phyloP scores from a whole-genome alignment of 2,797 vertebrate species.

The Urosaurus nigricauda region DNA sequence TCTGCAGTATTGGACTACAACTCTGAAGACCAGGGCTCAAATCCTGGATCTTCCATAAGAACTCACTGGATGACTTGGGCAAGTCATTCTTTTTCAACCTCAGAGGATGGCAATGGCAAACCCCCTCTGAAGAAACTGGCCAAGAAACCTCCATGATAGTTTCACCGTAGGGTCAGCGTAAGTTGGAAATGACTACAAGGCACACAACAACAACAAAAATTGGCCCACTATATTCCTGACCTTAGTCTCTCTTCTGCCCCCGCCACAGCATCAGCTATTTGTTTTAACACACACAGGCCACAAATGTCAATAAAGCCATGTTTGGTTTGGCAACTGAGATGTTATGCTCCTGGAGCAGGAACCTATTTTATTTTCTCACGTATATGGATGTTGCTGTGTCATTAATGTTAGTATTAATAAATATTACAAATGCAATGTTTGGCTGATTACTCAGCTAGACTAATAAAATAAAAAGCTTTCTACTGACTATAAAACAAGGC shows the following conservation, averaged over 20 bases:
- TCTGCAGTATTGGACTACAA: no score
- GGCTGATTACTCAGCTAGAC: neutral
- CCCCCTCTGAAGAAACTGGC: no score
- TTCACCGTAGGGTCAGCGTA: no score
- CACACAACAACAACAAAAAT: no score
- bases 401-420: neutral
- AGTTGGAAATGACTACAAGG: no score
- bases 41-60: no score
- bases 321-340: neutral
- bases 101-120: no score
- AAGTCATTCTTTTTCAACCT: no score
- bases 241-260: neutral
- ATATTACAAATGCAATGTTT: neutral
- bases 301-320: neutral
- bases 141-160: no score
- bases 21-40: no score
- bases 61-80: no score
- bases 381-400: neutral
- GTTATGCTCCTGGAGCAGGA: neutral
- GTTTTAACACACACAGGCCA: neutral
- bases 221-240: neutral
- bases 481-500: neutral
- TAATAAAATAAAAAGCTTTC: neutral
- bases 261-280: neutral
- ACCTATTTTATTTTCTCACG: neutral